A percentile compares a stretch with the other conserved stretches of the same genome.
Conservation (phyloP, 1,140 invertebrate genomes). For the Drosophila ironensis region DNA sequence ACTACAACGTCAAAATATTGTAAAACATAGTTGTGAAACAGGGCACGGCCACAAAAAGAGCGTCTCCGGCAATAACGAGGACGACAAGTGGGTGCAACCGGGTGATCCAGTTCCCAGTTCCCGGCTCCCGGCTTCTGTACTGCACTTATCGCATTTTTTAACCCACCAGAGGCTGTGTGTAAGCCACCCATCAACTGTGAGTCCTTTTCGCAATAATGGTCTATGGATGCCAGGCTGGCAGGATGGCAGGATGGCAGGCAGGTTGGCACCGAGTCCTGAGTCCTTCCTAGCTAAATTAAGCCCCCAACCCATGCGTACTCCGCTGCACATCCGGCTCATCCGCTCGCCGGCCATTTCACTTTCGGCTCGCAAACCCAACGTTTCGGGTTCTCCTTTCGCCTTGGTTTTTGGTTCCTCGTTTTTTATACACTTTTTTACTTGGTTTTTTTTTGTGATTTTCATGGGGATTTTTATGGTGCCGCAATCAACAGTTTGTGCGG, state of each 20-base stretch:
- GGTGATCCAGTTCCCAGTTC: slow-evolving; percentile 19
- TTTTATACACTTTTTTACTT: slow-evolving; percentile 8
- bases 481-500: slow-evolving; percentile 82
- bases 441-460: slow-evolving; percentile 49
- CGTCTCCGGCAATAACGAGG: slow-evolving; percentile 59
- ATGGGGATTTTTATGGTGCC: slow-evolving; percentile 81
- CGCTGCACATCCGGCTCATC: slow-evolving; percentile 58
- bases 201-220: slow-evolving; percentile 22
- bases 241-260: too few species aligned
- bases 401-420: slow-evolving; percentile 10
- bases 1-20: slow-evolving; percentile 75
- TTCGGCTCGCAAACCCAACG: slow-evolving; percentile 30
- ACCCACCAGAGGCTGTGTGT: slow-evolving; percentile 25
- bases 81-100: slow-evolving; percentile 51
- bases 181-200: not conserved
- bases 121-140: slow-evolving; percentile 30
- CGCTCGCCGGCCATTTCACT: slow-evolving; percentile 56
- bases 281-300: slow-evolving; percentile 68
- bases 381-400: not conserved
- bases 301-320: slow-evolving; percentile 48
- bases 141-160: slow-evolving; percentile 67
- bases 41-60: slow-evolving; percentile 56
- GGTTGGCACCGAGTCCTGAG: not conserved
- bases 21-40: slow-evolving; percentile 80
- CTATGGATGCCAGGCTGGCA: too few species aligned